These are phyloP conservation scores for Ganaspis sp. DNA, from an alignment of 1,140 invertebrate species.

Conservation along the genomic window DNA sequence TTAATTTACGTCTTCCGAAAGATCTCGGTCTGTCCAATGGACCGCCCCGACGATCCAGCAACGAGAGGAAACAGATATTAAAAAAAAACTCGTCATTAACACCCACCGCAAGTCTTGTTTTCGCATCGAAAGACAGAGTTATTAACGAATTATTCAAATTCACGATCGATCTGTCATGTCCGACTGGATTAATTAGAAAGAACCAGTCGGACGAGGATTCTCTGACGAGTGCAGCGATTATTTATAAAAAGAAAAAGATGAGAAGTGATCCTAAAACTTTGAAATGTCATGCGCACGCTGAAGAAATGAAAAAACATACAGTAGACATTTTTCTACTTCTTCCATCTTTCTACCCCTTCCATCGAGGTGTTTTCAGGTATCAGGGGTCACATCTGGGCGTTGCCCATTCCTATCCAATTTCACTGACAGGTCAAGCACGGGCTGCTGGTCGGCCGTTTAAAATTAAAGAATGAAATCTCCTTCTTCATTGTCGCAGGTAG, in stretches of 20 bases:
- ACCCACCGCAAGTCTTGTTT: constrained; percentile 21
- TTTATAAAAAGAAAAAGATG: not conserved
- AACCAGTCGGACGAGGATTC: too few relatives aligned
- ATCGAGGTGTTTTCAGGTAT: constrained; percentile 56
- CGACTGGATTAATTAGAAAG: constrained; percentile 44
- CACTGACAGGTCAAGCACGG: constrained; percentile 59
- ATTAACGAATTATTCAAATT: constrained; percentile 48
- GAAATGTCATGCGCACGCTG: constrained; percentile 31
- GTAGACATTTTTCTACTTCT: too few relatives aligned
- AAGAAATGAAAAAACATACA: constrained; percentile 64
- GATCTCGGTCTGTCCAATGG: constrained; percentile 20
- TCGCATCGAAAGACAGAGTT: constrained; percentile 31
- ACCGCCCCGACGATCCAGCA: not conserved
- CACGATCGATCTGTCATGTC: constrained; percentile 47
- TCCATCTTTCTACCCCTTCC: constrained; percentile 66
- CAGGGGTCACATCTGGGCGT: constrained; percentile 61
- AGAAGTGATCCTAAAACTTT: not conserved
- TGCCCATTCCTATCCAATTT: constrained; percentile 69
- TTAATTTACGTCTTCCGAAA: constrained; percentile 28
- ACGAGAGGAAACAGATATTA: not conserved
- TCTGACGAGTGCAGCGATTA: constrained; percentile 28
- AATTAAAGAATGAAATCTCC: constrained; percentile 31
- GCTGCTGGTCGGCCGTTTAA: constrained; percentile 42
- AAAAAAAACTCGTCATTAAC: constrained; percentile 28
- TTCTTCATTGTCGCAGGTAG: constrained; percentile 37